Evolutionary conservation across 2,797 vertebrate species (phyloP), one percentile per base, ranked within the genome.

Genomic region (Eospalax fontanierii): DNA sequence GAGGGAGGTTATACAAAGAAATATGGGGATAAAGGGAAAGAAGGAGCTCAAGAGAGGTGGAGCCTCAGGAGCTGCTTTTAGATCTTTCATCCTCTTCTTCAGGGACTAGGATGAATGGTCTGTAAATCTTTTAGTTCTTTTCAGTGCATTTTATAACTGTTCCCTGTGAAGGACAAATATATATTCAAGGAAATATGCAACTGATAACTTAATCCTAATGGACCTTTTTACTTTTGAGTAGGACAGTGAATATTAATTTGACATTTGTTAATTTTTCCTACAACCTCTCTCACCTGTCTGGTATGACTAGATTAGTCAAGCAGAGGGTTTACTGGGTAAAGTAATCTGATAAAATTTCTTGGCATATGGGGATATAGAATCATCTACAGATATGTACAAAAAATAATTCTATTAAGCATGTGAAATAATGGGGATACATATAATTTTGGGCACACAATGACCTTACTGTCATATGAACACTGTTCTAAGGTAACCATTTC

Each of bases 181-280:
- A 63, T 63, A 68, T 61, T 80, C 19, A 68, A 78, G 46, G 5
- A 21, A 40, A 50, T 38, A n/a, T 30, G 10, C 8, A 80, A 1
- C 24, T 57, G 93, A 76, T 83, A 57, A 94, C 19, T 40, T 79
- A 93, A 81, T n/a, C 7, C 18, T 19, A 68, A 28, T 9, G 10
- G 11, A 65, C 21, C 46, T 6, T 78, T 81, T 73, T 84, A 68
- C 2, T 73, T 85, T 93, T 85, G 35, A 87, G 54, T 8, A 78
- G 12, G 26, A 79, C 76, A 65, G 40, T 78, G 16, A 57, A n/a
- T 80, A 38, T 74, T 92, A 75, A 93, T 78, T 70, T 91, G 71
- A 87, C 12, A 63, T 10, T 61, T 35, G 2, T 43, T 12, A 40
- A 74, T 90, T 88, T 4, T 57, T 40, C 33, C 4, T 59, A 11